A percentile compares a stretch with the other conserved stretches of the same genome.
phyloP scores from a whole-genome alignment of 2,797 vertebrate genomes.

The Telmatherina bonti region DNA sequence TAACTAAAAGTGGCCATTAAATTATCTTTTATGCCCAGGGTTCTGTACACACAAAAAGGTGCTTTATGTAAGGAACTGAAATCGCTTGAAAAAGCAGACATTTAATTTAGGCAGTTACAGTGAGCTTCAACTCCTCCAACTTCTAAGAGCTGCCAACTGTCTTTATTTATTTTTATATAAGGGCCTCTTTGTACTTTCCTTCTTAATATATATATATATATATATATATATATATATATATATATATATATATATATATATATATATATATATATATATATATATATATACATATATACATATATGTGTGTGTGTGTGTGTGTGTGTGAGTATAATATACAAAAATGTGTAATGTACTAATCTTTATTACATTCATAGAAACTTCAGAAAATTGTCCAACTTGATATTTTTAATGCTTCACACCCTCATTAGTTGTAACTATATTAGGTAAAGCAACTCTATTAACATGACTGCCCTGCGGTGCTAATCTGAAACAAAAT shows the following conservation, averaged over 20 bases:
- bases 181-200: constrained; percentile 26
- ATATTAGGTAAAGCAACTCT: not conserved
- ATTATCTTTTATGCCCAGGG: constrained; percentile 42
- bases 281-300: too few species aligned
- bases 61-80: constrained; percentile 19
- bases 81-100: constrained; percentile 12
- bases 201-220: not conserved
- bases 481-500: constrained; percentile 27
- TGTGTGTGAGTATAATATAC: too few species aligned
- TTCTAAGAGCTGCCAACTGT: constrained; percentile 23
- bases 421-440: constrained; percentile 27
- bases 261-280: too few species aligned
- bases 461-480: constrained; percentile 24
- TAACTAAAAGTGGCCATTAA: constrained; percentile 18
- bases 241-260: too few species aligned
- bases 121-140: constrained; percentile 32
- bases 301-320: too few species aligned
- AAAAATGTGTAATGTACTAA: constrained; percentile 9
- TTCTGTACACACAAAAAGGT: constrained; percentile 27
- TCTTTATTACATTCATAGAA: constrained; percentile 31
- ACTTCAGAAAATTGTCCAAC: constrained; percentile 33
- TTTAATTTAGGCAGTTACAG: constrained; percentile 34
- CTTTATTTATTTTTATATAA: constrained; percentile 33
- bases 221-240: too few species aligned
- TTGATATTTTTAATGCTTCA: constrained; percentile 33